Percentiles rank a stretch among this genome's conserved stretches.
phyloP scores from a whole-genome alignment of 2,888 invertebrate genomes.

The Aphodius sticticus region DNA sequence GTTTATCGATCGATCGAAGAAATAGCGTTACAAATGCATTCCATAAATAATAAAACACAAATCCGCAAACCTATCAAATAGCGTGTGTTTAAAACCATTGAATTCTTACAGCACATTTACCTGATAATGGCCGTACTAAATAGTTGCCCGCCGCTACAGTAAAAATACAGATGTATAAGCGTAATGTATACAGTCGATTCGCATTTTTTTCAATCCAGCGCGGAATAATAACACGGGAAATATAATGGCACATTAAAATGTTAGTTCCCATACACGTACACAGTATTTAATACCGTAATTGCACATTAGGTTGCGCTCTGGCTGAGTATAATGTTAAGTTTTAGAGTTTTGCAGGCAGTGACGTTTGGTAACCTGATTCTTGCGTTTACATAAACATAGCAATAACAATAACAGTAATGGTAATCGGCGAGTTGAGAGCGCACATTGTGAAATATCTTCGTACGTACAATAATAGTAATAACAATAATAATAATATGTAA shows the following conservation, averaged over 20 bases:
- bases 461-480: not conserved
- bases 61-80: not conserved
- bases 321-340: slow-evolving; percentile 9
- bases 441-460: slow-evolving; percentile 22
- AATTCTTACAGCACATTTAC: slow-evolving; percentile 4
- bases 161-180: not conserved
- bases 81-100: not conserved
- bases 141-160: not conserved
- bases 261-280: slow-evolving; percentile 17
- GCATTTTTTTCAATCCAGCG: not conserved
- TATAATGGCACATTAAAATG: slow-evolving; percentile 20
- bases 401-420: slow-evolving; percentile 25
- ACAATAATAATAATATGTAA: slow-evolving; percentile 23
- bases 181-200: not conserved
- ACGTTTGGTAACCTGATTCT: slow-evolving; percentile 25
- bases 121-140: not conserved
- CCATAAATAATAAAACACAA: not conserved
- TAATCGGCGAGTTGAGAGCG: slow-evolving; percentile 17
- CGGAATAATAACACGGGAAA: slow-evolving; percentile 15
- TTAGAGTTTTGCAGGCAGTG: slow-evolving; percentile 6
- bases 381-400: slow-evolving; percentile 24
- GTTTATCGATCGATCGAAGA: too few relatives aligned
- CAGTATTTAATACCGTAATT: slow-evolving; percentile 24
- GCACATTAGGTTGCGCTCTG: slow-evolving; percentile 15
- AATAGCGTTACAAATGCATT: too few relatives aligned